Conservation (phyloP, 2,113 vertebrate genomes). For the Prunella himalayana region DNA sequence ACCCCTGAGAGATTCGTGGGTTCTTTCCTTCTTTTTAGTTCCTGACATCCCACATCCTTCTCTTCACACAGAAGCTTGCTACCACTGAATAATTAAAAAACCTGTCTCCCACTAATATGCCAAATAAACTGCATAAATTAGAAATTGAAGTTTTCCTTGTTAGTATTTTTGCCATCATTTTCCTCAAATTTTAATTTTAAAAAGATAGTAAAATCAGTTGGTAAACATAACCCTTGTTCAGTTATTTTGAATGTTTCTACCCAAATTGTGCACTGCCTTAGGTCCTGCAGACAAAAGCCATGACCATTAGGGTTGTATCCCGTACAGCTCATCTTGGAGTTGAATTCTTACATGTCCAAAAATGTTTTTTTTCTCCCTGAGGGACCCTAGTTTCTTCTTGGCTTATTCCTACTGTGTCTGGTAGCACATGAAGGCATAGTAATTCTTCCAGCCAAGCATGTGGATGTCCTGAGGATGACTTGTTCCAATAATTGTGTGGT, state of each 20-base stretch:
- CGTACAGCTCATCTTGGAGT: rapidly evolving
- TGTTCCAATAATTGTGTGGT: neutral
- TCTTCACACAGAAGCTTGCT: neutral
- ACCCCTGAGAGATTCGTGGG: neutral
- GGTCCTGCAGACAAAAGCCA: neutral
- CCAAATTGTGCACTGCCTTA: neutral
- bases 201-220: neutral
- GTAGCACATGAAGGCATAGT: neutral
- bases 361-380: neutral
- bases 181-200: neutral
- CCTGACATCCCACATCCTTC: neutral
- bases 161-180: neutral
- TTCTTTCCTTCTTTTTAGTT: neutral
- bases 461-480: neutral
- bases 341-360: neutral
- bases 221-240: neutral
- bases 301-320: neutral
- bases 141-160: neutral
- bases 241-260: neutral
- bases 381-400: neutral
- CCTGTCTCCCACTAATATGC: neutral
- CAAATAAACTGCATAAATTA: neutral
- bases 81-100: neutral
- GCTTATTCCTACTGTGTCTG: neutral
- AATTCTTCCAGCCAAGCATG: neutral